Evolutionary conservation across 64 coral and sea anemone species (phyloP).

Genomic region (Montipora foliosa): DNA sequence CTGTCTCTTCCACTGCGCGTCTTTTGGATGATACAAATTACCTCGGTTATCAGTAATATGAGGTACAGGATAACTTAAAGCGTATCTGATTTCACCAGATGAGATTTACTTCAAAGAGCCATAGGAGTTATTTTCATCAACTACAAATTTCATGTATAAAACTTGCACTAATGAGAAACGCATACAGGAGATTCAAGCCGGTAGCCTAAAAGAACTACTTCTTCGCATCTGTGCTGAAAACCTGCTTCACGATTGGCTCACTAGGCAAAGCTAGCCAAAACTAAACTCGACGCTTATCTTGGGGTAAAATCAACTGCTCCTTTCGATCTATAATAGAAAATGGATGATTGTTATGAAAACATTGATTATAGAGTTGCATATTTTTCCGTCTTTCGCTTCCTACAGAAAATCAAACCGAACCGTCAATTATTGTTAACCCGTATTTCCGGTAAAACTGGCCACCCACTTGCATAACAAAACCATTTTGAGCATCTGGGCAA

Average conservation of each 20-base stretch:
- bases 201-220: too few relatives aligned
- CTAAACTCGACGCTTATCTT: too few relatives aligned
- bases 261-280: background rate
- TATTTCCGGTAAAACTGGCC: constrained; percentile 30
- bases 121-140: background rate
- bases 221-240: too few relatives aligned
- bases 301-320: too few relatives aligned
- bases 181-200: background rate
- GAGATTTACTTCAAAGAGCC: background rate
- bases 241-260: too few relatives aligned
- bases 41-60: background rate
- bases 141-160: background rate
- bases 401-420: background rate
- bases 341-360: background rate
- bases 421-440: background rate
- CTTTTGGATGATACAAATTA: background rate
- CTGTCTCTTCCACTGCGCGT: background rate
- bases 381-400: background rate
- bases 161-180: background rate
- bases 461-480: constrained; percentile 18
- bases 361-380: background rate
- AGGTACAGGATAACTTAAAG: background rate
- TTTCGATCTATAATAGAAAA: background rate
- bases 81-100: background rate
- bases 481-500: background rate